Evolutionary conservation across 2,888 invertebrate genomes (phyloP).

Genomic region (Gerris lacustris): DNA sequence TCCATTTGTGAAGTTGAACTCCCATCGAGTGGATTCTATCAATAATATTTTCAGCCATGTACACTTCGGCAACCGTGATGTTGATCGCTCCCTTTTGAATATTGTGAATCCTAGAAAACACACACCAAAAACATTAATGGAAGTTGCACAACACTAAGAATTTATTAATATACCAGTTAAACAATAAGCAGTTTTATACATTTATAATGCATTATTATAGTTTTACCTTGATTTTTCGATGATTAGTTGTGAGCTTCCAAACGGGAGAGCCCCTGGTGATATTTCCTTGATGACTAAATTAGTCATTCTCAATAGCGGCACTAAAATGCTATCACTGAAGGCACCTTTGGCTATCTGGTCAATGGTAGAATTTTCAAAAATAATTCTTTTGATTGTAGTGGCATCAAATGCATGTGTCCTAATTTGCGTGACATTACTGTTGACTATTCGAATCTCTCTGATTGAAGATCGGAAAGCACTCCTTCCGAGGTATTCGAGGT

Average conservation of each 20-base stretch:
- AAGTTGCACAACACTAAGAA: background rate
- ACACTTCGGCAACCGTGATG: conserved; percentile 48
- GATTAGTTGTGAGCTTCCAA: conserved; percentile 51
- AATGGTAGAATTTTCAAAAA: conserved; percentile 50
- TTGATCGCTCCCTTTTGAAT: conserved; percentile 52
- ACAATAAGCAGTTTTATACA: too few species aligned
- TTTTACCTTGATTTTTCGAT: conserved; percentile 45
- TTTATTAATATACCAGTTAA: too few species aligned
- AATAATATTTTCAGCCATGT: conserved; percentile 50
- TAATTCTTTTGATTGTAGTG: conserved; percentile 49
- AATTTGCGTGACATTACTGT: conserved; percentile 45
- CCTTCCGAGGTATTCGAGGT: conserved; percentile 46
- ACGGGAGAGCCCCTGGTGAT: conserved; percentile 47
- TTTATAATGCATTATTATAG: too few species aligned
- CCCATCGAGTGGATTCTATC: conserved; percentile 45
- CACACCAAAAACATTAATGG: conserved; percentile 2
- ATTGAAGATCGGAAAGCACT: conserved; percentile 53
- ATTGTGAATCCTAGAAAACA: conserved; percentile 34
- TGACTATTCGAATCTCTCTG: conserved; percentile 36
- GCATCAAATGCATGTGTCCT: conserved; percentile 53
- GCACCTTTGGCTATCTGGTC: conserved; percentile 49
- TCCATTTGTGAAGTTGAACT: conserved; percentile 55
- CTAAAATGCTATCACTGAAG: conserved; percentile 49
- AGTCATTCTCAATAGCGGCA: conserved; percentile 48
- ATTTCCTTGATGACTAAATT: conserved; percentile 47